phyloP scores from a whole-genome alignment of 2,888 invertebrate species.

The Dicranocentrus wangi region DNA sequence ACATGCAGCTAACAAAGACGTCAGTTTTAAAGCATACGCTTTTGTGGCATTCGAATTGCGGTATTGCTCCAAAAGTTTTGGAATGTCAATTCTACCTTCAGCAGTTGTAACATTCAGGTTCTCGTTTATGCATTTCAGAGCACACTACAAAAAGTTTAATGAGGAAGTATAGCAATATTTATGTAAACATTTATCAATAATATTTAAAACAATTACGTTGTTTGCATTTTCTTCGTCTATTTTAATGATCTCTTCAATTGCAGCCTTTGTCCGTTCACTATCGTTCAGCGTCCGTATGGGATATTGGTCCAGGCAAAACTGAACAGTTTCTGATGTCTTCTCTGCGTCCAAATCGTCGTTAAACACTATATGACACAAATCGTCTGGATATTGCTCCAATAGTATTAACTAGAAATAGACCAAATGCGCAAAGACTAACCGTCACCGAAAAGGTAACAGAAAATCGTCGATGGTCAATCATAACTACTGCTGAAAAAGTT shows the following conservation, averaged over 20 bases:
- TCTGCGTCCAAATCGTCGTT: background rate
- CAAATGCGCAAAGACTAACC: background rate
- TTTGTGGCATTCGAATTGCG: slow-evolving; percentile 15
- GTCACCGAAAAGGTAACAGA: too few species aligned
- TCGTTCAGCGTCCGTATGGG: background rate
- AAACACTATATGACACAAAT: background rate
- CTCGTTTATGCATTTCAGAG: slow-evolving; percentile 53
- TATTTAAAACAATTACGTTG: background rate
- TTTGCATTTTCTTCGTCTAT: slow-evolving; percentile 53
- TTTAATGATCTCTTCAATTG: slow-evolving; percentile 7
- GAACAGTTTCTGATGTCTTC: background rate
- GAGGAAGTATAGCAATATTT: too few species aligned
- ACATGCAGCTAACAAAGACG: slow-evolving; percentile 34
- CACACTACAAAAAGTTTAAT: slow-evolving; percentile 35
- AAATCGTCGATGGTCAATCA: too few species aligned
- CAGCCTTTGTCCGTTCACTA: slow-evolving; percentile 5
- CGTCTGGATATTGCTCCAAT: background rate
- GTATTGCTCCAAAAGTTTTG: slow-evolving; percentile 17
- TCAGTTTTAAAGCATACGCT: slow-evolving; percentile 30
- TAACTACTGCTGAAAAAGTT: too few species aligned
- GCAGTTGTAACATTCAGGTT: slow-evolving; percentile 47
- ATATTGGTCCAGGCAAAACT: background rate
- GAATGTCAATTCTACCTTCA: slow-evolving; percentile 26
- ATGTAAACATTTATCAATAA: background rate
- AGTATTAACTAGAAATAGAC: background rate